phyloP scores from a whole-genome alignment of 92 coral and sea anemone genomes.

The Zoanthus sociatus region DNA sequence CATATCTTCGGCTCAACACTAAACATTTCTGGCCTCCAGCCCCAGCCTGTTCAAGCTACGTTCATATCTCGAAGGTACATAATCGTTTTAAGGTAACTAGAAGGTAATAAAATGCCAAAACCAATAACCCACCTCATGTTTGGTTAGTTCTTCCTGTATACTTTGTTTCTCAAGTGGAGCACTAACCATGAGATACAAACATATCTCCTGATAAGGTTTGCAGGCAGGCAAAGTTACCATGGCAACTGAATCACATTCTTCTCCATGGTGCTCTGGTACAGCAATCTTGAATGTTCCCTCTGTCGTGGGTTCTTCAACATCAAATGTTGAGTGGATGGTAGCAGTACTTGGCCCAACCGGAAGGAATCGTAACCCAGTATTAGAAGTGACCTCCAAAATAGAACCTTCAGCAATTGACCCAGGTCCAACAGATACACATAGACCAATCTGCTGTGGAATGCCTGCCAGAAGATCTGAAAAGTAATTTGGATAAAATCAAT shows the following conservation, averaged over 20 bases:
- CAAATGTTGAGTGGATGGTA: constrained; percentile 75
- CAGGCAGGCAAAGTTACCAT: constrained; percentile 79
- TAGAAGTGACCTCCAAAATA: constrained; percentile 77
- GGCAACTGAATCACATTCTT: constrained; percentile 68
- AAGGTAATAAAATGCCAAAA: not conserved
- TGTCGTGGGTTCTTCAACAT: constrained; percentile 60
- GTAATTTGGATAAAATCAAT: not conserved
- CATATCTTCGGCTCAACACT: too few relatives aligned
- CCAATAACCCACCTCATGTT: constrained; percentile 56
- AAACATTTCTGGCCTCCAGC: too few relatives aligned
- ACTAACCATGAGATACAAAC: constrained; percentile 67
- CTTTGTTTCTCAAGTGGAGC: constrained; percentile 80
- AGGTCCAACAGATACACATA: constrained; percentile 87
- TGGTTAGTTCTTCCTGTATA: constrained; percentile 66
- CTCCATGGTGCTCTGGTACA: constrained; percentile 53
- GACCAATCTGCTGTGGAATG: constrained; percentile 71
- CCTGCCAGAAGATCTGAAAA: constrained; percentile 82
- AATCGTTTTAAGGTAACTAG: too few relatives aligned
- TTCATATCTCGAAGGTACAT: not conserved
- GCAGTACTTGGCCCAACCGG: constrained; percentile 74
- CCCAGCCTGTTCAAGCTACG: too few relatives aligned
- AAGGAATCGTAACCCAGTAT: constrained; percentile 72
- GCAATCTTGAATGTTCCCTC: constrained; percentile 65
- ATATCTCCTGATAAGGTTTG: constrained; percentile 81
- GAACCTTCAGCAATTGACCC: constrained; percentile 90